Evolutionary conservation across 2,888 invertebrate species (phyloP).

Genomic region (Alentia gelatinosa): DNA sequence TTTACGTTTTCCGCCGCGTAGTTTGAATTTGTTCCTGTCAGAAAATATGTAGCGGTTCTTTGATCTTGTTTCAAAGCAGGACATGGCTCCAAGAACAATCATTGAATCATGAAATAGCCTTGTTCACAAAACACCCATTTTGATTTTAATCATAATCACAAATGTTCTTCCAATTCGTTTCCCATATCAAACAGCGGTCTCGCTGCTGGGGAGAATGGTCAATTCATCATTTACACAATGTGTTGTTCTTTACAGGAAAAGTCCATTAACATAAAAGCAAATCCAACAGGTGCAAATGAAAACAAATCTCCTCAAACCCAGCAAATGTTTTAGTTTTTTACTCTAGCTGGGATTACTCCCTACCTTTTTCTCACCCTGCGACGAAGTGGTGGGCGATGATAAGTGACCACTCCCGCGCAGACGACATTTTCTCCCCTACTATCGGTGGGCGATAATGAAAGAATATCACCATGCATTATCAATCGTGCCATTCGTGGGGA

Average conservation of each 20-base stretch:
- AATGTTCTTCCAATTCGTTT: background rate
- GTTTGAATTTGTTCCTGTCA: too few species aligned
- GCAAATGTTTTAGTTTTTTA: background rate
- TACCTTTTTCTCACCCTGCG: background rate
- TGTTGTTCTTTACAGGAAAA: background rate
- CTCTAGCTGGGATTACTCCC: background rate
- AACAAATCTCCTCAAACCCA: background rate
- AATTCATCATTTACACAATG: background rate
- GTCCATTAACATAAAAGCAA: background rate
- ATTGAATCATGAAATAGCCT: background rate
- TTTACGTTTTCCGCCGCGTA: too few species aligned
- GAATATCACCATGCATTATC: background rate
- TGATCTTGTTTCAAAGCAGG: too few species aligned
- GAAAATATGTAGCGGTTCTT: too few species aligned
- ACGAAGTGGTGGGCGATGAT: too few species aligned
- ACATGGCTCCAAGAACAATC: too few species aligned
- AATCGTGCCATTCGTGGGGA: background rate
- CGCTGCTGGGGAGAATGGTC: background rate
- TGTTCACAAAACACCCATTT: background rate
- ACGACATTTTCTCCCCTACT: background rate
- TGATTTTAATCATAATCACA: background rate
- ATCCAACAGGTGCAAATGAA: background rate
- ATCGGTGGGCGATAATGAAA: background rate
- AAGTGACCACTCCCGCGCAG: background rate
- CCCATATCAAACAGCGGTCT: background rate